Evolutionary conservation across 1,140 invertebrate species (phyloP).

Genomic region (Drosophila gunungcola): DNA sequence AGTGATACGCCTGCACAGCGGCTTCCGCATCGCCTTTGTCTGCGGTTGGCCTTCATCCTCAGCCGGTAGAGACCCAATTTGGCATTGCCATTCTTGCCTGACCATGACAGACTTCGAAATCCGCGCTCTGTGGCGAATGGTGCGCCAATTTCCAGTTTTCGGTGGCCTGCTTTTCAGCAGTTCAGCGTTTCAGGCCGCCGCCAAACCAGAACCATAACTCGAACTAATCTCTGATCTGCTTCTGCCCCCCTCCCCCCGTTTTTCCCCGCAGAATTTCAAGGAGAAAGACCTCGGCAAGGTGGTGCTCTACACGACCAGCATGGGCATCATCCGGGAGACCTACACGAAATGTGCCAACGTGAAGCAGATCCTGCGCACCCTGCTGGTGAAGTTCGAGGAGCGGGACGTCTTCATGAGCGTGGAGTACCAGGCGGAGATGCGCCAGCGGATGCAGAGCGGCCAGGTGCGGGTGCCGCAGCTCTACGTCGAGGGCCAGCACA

Average conservation of each 20-base stretch:
- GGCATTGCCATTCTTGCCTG: slow-evolving; percentile 39
- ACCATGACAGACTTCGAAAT: slow-evolving; percentile 58
- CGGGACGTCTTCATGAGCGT: slow-evolving; percentile 96
- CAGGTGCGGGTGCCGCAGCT: slow-evolving; percentile 94
- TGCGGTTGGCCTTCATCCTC: slow-evolving; percentile 45
- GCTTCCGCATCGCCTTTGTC: slow-evolving; percentile 39
- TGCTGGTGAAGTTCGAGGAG: slow-evolving; percentile 97
- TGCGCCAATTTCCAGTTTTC: slow-evolving; percentile 68
- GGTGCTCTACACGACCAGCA: slow-evolving; percentile 96
- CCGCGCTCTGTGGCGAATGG: slow-evolving; percentile 69
- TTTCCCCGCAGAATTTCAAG: slow-evolving; percentile 90
- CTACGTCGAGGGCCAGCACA: slow-evolving; percentile 95
- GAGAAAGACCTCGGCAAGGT: slow-evolving; percentile 96
- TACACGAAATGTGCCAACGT: slow-evolving; percentile 95
- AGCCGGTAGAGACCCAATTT: slow-evolving; percentile 44
- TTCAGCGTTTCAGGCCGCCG: slow-evolving; percentile 5
- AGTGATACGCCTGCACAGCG: slow-evolving; percentile 7
- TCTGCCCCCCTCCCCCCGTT: slow-evolving; percentile 6
- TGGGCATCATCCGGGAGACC: slow-evolving; percentile 95
- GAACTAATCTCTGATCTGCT: slow-evolving; percentile 45
- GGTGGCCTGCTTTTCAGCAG: slow-evolving; percentile 62
- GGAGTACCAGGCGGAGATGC: slow-evolving; percentile 94
- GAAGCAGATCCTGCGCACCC: slow-evolving; percentile 95
- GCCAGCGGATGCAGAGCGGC: slow-evolving; percentile 91
- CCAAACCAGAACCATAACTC: slow-evolving; percentile 54